phyloP scores from a whole-genome alignment of 2,113 vertebrate genomes.

The Ceyx melanurus region DNA sequence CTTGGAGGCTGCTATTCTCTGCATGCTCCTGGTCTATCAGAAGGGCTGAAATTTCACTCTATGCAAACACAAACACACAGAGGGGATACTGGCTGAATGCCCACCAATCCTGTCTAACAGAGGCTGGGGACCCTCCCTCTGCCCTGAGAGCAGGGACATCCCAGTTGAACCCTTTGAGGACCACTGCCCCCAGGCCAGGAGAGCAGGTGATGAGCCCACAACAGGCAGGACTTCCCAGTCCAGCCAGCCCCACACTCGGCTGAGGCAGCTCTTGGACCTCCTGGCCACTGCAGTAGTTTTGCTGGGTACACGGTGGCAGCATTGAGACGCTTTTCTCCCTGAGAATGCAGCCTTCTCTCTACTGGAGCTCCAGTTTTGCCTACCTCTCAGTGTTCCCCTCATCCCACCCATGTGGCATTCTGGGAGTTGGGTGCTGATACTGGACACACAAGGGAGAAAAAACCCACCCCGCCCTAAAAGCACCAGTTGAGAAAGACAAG shows the following conservation, averaged over 20 bases:
- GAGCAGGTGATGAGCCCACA: background rate
- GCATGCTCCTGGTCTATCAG: background rate
- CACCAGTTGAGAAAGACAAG: background rate
- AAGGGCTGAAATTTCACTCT: constrained; percentile 49
- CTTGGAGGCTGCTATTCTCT: fast-evolving
- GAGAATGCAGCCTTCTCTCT: fast-evolving
- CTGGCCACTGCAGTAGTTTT: background rate
- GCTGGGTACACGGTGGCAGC: constrained; percentile 54
- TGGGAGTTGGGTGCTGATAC: background rate
- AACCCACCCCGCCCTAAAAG: background rate
- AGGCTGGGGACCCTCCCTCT: background rate
- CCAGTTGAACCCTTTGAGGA: background rate
- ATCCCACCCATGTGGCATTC: background rate
- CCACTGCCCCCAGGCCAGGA: background rate
- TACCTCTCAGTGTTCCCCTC: background rate
- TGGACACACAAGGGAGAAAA: background rate
- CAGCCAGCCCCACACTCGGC: fast-evolving
- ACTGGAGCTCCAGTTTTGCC: fast-evolving
- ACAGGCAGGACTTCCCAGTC: background rate
- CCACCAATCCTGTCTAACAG: fast-evolving
- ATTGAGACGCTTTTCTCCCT: background rate
- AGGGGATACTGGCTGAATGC: background rate
- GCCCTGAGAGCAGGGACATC: background rate
- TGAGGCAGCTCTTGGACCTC: fast-evolving
- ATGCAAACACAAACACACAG: background rate